Percentiles rank a stretch among this genome's conserved stretches.
These are phyloP conservation scores for Drosophila arizonae DNA, from an alignment of 1,140 invertebrate genomes.

Conservation along the genomic window DNA sequence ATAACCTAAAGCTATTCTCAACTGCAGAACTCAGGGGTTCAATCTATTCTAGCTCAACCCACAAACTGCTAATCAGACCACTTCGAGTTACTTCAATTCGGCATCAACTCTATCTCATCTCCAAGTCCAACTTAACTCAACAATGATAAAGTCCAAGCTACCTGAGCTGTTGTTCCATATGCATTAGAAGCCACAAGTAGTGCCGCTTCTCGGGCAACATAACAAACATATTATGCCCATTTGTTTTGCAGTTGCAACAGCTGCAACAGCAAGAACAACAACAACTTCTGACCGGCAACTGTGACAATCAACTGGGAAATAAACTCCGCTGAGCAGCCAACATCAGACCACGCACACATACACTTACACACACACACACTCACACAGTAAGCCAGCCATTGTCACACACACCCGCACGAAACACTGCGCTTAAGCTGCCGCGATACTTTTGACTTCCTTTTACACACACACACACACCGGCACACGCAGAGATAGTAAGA, in stretches of 20 bases:
- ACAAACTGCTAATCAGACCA: too few species aligned
- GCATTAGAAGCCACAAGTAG: slow-evolving; percentile 29
- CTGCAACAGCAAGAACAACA: slow-evolving; percentile 16
- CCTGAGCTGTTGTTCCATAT: background rate
- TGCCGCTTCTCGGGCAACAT: slow-evolving; percentile 42
- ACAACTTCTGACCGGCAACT: slow-evolving; percentile 41
- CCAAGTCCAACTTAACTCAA: too few species aligned
- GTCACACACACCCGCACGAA: background rate
- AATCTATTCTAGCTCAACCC: too few species aligned
- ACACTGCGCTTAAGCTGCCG: slow-evolving; percentile 69
- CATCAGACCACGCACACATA: background rate
- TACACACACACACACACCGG: slow-evolving; percentile 49
- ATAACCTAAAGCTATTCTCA: too few species aligned
- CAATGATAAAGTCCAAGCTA: background rate
- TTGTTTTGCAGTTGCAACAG: slow-evolving; percentile 50
- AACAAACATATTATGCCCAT: slow-evolving; percentile 72
- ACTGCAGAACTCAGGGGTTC: background rate
- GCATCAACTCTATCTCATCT: background rate
- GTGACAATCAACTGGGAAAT: slow-evolving; percentile 74
- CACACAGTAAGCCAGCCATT: background rate
- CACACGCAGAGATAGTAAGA: slow-evolving; percentile 9
- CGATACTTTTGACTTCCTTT: slow-evolving; percentile 78
- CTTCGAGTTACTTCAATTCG: background rate
- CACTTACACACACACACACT: background rate
- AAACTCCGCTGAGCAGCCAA: slow-evolving; percentile 56